Evolutionary conservation across 2,797 vertebrate genomes (phyloP), one percentile per base, ranked within the genome.

Genomic region (Lagorchestes hirsutus): DNA sequence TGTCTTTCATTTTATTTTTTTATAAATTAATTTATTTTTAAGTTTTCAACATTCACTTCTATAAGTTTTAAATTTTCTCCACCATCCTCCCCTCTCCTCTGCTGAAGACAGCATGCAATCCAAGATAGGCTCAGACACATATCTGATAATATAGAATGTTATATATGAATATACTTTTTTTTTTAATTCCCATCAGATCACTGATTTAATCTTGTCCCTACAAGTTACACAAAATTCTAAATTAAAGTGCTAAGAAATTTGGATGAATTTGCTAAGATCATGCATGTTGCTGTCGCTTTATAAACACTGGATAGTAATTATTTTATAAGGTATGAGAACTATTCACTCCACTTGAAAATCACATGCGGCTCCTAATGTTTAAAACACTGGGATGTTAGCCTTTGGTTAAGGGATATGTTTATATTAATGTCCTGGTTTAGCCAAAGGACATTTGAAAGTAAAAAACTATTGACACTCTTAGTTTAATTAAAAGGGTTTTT

Each of bases 271-370:
- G 18, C 22, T 40, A 82, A 82, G 74, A 46, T 82, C 6, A 82
- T 46, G 2, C 0, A 14, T 27, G 8, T 46, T 82, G 16, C 74
- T 82, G 2, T 82, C 96, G 92, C 82, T 96, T 95, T 93, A 90
- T 92, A 95, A 93, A 96, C 93, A 59, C 91, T 96, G 90, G 93
- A 56, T 96, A 52, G 74, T 95, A 95, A 95, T 96, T 97, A 87
- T 93, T 96, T 82, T 74, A 96, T 96, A 74, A 59, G 46, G 50
- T 57, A 56, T 52, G 28, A 91, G 16, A 54, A 91, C 28, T 97
- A 96, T 74, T 97, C 95, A 95, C 97, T 98, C 97, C 97, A 98
- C 96, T 97, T 98, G 95, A 98, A 97, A 98, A 98, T 95, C 97
- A 97, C 97, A 67, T 5, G 12, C 14, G 97, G 97, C 97, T 98